Base-by-base conservation (phyloP, 2,113 vertebrate species). In the Antechinus stuartii region DNA sequence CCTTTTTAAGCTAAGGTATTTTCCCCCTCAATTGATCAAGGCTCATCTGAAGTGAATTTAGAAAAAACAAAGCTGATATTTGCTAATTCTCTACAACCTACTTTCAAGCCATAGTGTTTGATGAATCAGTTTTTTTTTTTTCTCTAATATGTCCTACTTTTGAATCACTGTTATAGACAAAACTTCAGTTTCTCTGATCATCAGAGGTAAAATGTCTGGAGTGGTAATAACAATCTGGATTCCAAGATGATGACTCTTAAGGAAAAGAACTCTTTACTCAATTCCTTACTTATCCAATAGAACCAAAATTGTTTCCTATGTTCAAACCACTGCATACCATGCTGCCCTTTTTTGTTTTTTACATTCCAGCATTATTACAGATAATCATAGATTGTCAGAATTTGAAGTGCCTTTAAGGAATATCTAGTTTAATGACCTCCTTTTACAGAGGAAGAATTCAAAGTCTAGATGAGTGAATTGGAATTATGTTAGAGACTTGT, bases 181-280 rank as follows among this genome's bases (percentile, higher is more conserved):
- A 84, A 25, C 68, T 42, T 84, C n/a, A 42, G 16, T 84, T 84
- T 84, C 68, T 35, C n/a, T 84, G 35, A 84, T 84, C 68, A 84
- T 84, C 6, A 22, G 30, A 68, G 30, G 3, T 22, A 22, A 84
- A 76, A 76, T n/a, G 1, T n/a, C 6, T n/a, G 6, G 11, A n/a
- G 3, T 76, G 1, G 35, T n/a, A n/a, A 22, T 35, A 84, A n/a
- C 14, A 84, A 84, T 84, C 19, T 84, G 68, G 35, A 84, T 84
- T 84, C n/a, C n/a, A 42, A 35, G 68, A 23, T n/a, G n/a, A 84
- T 84, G 68, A 84, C 6, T 2, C 30, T 68, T 68, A 84, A 84
- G 68, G n/a, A 84, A 84, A 84, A 84, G 68, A 96, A 95, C 96
- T 95, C 53, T 93, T 96, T 94, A 50, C 42, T 10, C 8, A 22